Percentiles rank a stretch among this genome's conserved stretches.
These are phyloP conservation scores for Akabosia matsudoensis DNA, from an alignment of 1,140 invertebrate genomes.

Conservation along the genomic window DNA sequence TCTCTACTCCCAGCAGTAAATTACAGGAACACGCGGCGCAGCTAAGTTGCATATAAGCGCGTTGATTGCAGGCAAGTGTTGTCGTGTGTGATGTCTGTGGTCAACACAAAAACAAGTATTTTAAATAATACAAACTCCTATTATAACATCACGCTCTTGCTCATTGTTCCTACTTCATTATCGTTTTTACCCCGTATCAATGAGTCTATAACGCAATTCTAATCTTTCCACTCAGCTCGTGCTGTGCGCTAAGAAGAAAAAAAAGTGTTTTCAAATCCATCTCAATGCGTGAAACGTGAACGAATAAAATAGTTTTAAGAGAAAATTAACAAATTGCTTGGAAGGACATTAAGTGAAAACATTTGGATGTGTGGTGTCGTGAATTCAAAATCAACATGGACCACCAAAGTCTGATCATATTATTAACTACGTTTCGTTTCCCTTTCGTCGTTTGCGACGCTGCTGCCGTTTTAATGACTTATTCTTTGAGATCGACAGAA, in stretches of 20 bases:
- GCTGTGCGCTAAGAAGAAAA: background rate
- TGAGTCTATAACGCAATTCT: background rate
- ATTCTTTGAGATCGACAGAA: background rate
- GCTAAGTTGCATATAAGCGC: background rate
- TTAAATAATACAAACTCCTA: background rate
- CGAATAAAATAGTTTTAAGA: background rate
- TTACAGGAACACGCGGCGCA: background rate
- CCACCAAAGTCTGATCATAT: background rate
- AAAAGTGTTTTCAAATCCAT: conserved; percentile 11
- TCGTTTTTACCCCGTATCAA: background rate
- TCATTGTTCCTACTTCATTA: background rate
- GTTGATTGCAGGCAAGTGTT: background rate
- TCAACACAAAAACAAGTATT: background rate
- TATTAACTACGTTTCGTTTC: background rate
- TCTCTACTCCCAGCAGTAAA: background rate
- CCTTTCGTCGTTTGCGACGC: background rate
- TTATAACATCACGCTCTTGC: background rate
- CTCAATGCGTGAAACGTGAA: conserved; percentile 14
- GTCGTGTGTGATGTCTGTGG: background rate
- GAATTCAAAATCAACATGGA: background rate
- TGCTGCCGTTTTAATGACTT: background rate
- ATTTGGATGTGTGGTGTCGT: background rate
- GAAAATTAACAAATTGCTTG: conserved; percentile 6
- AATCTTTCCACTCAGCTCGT: background rate
- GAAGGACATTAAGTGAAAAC: background rate